Evolutionary conservation across 2,888 invertebrate species (phyloP), one percentile per base, ranked within the genome.

Genomic region (Platycheirus rosarum): DNA sequence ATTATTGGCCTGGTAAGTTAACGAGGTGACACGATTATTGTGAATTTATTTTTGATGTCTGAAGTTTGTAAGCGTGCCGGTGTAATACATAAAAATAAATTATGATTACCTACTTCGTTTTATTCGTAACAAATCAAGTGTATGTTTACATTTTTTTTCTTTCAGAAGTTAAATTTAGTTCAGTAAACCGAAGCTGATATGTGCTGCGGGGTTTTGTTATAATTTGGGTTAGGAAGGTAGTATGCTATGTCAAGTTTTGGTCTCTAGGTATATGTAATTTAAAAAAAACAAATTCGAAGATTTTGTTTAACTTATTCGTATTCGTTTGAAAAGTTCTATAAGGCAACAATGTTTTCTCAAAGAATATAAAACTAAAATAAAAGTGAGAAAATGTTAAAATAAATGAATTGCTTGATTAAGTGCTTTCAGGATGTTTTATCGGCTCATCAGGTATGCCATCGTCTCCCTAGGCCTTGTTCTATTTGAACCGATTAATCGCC

Each of bases 1-100:
- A 35, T 46, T 48, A 62, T 62, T 32, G 60, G 32, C 51, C 32
- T 7, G 51, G 46, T 29, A 55, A 68, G 44, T n/a, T 18, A 60
- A 70, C 29, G 65, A 55, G 76, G 80, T 82, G 80, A 76, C 80
- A 76, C 57, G 42, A 26, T 55, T 57, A 49, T 32, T 49, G 49
- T 13, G 46, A 48, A 60, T 60, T 60, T 60, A 49, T 76, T 53
- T 62, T 37, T 60, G 4, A 35, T 46, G 9, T 29, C 23, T 29
- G 51, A 63, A 51, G 18, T 8, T 44, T 55, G 46, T 26, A 4
- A 29, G 53, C 49, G 14, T 8, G 44, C 11, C 35, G 8, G 42
- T n/a, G 13, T 13, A 7, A 49, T 13, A 8, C 13, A 49, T 49
- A 0, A 29, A 49, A n/a, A 6, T 26, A 26, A 44, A 53, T n/a